Base-by-base conservation (phyloP, 2,888 invertebrate species). In the Lasioglossum oenotherae region DNA sequence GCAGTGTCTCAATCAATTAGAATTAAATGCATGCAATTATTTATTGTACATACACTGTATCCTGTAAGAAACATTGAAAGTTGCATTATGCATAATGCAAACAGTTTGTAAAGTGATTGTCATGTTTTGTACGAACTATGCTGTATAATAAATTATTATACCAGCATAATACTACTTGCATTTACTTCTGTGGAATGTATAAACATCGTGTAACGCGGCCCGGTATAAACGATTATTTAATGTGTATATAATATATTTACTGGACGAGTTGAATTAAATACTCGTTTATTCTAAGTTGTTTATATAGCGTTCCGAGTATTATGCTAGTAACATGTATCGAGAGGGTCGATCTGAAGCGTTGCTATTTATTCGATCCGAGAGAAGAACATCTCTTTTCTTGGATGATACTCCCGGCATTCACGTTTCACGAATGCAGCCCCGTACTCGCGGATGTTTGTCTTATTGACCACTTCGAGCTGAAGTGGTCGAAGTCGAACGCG, bases 391-490 rank as follows among this genome's bases (percentile, higher is more conserved):
- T 86, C 83, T 84, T 84, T 87, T 69, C 76, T 74, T 77, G 87
- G 79, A 74, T 46, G 69, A 76, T 85, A 85, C 81, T 78, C 77
- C 57, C 49, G 44, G 85, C 72, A 78, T 86, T 75, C 81, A 71
- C 82, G 71, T 81, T 74, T 74, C 78, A 73, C 79, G 69, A 84
- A 82, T 64, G 75, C 79, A 53, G 78, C 57, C 77, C 19, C 69
- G 80, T 72, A 57, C 79, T 80, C 64, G 74, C 75, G 78, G 80
- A 89, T 84, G 84, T 85, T 89, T 84, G 82, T 90, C 81, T 87
- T 88, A 91, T 91, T 89, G 91, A 90, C 88, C 89, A 92, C 90
- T 92, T 91, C 88, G 89, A 88, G 87, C 88, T 85, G 73, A 90
- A 85, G 89, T 88, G 86, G 88, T 90, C 87, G 87, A 90, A 92